phyloP scores from a whole-genome alignment of 2,113 vertebrate genomes.

The Oryzias curvinotus region DNA sequence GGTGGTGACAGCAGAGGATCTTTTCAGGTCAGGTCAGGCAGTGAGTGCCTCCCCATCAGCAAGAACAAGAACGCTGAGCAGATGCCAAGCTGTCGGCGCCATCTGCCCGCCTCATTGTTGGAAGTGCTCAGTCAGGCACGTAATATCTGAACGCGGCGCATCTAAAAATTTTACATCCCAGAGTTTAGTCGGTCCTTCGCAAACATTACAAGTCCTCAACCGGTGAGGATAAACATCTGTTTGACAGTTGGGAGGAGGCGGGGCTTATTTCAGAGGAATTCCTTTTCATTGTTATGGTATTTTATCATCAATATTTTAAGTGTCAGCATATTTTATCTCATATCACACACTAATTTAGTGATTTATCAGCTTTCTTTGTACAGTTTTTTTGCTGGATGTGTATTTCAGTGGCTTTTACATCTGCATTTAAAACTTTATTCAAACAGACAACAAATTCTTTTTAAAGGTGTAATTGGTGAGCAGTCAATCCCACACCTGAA shows the following conservation, averaged over 20 bases:
- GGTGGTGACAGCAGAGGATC: constrained; percentile 12
- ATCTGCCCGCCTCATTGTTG: constrained; percentile 45
- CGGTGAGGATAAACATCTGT: constrained; percentile 19
- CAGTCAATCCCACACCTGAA: too few relatives aligned
- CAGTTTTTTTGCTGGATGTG: too few relatives aligned
- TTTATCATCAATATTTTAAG: too few relatives aligned
- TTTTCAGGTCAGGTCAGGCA: constrained; percentile 37
- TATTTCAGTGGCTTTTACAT: too few relatives aligned
- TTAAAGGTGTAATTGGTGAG: too few relatives aligned
- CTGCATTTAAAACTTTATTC: too few relatives aligned
- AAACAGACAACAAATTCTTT: too few relatives aligned
- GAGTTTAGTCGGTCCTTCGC: constrained; percentile 35
- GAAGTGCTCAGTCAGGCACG: constrained; percentile 34
- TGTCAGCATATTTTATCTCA: too few relatives aligned
- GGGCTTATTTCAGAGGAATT: too few relatives aligned
- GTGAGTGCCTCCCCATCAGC: constrained; percentile 18
- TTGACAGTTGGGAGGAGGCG: constrained; percentile 3
- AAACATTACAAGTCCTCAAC: constrained; percentile 17
- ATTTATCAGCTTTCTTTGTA: too few relatives aligned
- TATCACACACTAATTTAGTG: too few relatives aligned
- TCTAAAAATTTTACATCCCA: constrained; percentile 44
- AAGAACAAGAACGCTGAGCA: constrained; percentile 37
- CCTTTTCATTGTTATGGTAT: too few relatives aligned
- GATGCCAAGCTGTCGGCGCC: constrained; percentile 54
- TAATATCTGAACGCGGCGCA: constrained; percentile 32